A percentile compares a stretch with the other conserved stretches of the same genome.
phyloP scores from a whole-genome alignment of 2,797 vertebrate species.

The Thripadectes ignobilis region DNA sequence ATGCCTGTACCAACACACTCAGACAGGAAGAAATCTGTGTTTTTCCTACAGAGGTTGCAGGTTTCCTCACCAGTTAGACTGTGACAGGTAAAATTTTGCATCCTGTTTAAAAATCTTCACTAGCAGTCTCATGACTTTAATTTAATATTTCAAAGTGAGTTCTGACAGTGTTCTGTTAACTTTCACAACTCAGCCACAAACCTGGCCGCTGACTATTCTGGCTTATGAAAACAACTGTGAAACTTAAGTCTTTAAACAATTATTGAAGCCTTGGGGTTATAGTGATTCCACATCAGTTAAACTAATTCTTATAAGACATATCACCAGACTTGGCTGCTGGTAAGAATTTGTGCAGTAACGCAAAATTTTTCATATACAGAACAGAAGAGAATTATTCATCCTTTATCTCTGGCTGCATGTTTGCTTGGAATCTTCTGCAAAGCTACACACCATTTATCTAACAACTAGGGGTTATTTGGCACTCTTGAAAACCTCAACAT shows the following conservation, averaged over 20 bases:
- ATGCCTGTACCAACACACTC: constrained; percentile 16
- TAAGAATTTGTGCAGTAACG: constrained; percentile 23
- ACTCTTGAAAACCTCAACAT: neutral
- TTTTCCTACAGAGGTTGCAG: neutral
- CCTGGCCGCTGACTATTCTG: constrained; percentile 25
- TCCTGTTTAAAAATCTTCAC: neutral
- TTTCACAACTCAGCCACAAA: constrained; percentile 42
- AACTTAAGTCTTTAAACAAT: constrained; percentile 62
- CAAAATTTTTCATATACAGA: neutral
- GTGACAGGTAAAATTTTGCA: constrained; percentile 17
- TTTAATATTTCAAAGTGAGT: neutral
- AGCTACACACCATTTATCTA: neutral
- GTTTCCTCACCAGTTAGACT: constrained; percentile 49
- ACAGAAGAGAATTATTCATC: neutral
- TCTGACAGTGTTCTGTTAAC: constrained; percentile 43
- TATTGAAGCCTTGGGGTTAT: constrained; percentile 42
- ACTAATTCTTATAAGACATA: constrained; percentile 35
- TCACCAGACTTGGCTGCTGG: constrained; percentile 1
- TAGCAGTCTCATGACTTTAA: neutral
- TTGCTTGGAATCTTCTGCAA: neutral
- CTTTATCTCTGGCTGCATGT: neutral
- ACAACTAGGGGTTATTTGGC: neutral
- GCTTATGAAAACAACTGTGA: constrained; percentile 40
- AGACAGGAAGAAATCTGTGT: neutral
- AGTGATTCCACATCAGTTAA: constrained; percentile 53